A percentile compares a stretch with the other conserved stretches of the same genome.
phyloP scores from a whole-genome alignment of 2,113 vertebrate genomes.

The Philantomba maxwellii region DNA sequence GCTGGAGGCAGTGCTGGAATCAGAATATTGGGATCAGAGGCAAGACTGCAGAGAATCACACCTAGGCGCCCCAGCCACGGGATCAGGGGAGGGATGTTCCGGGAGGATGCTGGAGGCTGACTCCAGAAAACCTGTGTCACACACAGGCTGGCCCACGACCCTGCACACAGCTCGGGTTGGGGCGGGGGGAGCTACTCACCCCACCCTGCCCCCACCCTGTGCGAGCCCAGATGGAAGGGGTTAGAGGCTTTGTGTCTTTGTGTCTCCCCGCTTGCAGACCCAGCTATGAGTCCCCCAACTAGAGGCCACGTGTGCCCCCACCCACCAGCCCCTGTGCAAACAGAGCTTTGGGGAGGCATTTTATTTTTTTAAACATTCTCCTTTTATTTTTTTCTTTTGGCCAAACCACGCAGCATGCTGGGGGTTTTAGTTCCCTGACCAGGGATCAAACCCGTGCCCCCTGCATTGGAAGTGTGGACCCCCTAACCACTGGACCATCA shows the following conservation, averaged over 20 bases:
- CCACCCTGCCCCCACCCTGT: no score
- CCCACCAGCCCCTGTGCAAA: neutral
- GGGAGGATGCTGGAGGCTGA: neutral
- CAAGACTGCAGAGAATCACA: neutral
- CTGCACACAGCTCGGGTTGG: neutral
- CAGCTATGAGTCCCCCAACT: neutral
- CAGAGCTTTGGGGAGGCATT: neutral
- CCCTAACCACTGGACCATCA: neutral
- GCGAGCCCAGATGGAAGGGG: neutral
- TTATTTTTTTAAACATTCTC: neutral
- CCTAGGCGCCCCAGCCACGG: fast-evolving
- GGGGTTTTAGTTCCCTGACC: neutral
- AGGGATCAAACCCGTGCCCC: neutral
- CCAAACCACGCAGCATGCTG: neutral
- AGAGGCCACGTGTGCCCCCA: neutral
- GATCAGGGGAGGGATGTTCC: neutral
- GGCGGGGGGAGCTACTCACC: fast-evolving
- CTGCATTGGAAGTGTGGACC: neutral
- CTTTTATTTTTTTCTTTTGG: neutral
- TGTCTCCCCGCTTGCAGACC: neutral
- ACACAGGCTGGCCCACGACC: neutral
- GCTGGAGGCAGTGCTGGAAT: neutral
- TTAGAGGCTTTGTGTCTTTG: neutral
- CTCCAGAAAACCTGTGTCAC: neutral
- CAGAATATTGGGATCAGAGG: neutral